phyloP scores from a whole-genome alignment of 1,140 invertebrate genomes.

The Solenopsis fugax region DNA sequence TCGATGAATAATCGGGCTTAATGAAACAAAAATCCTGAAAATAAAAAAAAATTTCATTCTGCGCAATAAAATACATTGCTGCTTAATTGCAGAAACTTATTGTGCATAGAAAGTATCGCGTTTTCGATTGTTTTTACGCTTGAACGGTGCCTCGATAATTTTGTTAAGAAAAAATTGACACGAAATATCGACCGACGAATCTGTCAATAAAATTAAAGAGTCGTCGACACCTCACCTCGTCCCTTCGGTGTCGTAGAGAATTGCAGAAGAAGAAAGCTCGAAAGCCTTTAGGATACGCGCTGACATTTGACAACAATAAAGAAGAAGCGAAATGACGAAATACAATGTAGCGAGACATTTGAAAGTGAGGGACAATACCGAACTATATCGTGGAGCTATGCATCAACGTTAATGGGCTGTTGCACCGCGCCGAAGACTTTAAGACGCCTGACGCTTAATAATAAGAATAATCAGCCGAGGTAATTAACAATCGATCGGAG shows the following conservation, averaged over 20 bases:
- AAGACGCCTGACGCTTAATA: conserved; percentile 14
- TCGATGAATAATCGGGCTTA: background rate
- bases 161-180: background rate
- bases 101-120: background rate
- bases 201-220: conserved; percentile 12
- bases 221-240: background rate
- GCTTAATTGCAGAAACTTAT: background rate
- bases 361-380: conserved; percentile 17
- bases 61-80: conserved; percentile 22
- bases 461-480: conserved; percentile 9
- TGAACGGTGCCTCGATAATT: background rate
- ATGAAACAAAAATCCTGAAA: background rate
- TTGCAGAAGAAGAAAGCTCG: background rate
- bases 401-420: conserved; percentile 14
- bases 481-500: conserved; percentile 35
- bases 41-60: background rate
- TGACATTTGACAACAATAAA: conserved; percentile 53
- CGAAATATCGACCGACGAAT: background rate
- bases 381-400: background rate
- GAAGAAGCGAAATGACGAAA: background rate
- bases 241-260: background rate
- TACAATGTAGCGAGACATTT: conserved; percentile 25
- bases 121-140: background rate
- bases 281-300: background rate
- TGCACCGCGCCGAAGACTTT: background rate